These are phyloP conservation scores for Teinopalpus imperialis DNA, from an alignment of 2,888 invertebrate genomes.

Conservation along the genomic window DNA sequence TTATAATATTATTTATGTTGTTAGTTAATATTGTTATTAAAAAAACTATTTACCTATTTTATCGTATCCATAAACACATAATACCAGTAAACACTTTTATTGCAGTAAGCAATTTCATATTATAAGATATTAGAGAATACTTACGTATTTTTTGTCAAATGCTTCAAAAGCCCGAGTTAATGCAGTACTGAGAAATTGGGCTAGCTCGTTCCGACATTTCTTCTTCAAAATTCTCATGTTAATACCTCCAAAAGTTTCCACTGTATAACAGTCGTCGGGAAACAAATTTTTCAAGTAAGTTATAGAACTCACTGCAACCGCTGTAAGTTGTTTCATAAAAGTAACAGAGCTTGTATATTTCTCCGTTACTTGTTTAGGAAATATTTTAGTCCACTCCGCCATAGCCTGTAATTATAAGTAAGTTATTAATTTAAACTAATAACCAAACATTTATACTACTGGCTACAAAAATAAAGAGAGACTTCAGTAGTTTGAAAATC, in stretches of 20 bases:
- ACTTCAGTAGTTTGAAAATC: constrained; percentile 43
- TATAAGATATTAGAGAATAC: too few relatives aligned
- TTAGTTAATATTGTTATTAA: too few relatives aligned
- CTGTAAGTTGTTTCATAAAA: constrained; percentile 68
- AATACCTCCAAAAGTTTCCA: constrained; percentile 52
- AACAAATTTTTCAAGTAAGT: constrained; percentile 57
- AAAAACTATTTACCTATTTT: too few relatives aligned
- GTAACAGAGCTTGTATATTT: constrained; percentile 61
- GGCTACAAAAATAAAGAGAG: not conserved
- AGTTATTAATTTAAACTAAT: constrained; percentile 1
- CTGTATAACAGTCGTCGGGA: constrained; percentile 51
- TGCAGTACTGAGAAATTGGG: constrained; percentile 58
- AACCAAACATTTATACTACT: not conserved
- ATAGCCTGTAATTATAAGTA: constrained; percentile 42
- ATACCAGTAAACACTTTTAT: too few relatives aligned
- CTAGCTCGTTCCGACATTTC: constrained; percentile 54
- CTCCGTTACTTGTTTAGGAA: constrained; percentile 56
- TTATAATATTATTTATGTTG: too few relatives aligned
- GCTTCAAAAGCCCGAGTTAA: constrained; percentile 64
- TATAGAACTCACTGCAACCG: constrained; percentile 59
- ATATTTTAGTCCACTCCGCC: constrained; percentile 56
- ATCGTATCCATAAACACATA: too few relatives aligned
- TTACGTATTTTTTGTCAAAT: constrained; percentile 70
- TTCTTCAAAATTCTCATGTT: constrained; percentile 55
- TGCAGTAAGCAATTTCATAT: too few relatives aligned